Conservation (phyloP, 2,113 vertebrate genomes). For the Chaetorhynchus papuensis region DNA sequence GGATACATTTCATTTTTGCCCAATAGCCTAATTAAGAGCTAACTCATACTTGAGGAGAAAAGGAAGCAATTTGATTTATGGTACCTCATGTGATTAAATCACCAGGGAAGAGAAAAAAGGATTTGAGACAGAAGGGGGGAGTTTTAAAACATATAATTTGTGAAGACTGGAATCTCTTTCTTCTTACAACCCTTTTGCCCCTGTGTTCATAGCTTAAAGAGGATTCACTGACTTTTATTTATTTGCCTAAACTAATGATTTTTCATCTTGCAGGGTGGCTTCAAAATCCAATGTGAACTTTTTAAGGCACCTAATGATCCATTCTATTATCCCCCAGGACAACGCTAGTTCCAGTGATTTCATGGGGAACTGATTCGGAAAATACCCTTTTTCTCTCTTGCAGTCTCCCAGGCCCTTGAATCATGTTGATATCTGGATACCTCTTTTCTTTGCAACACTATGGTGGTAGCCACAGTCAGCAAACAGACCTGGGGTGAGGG, state of each 20-base stretch:
- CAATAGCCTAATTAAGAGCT: constrained; percentile 39
- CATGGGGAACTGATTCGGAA: constrained; percentile 54
- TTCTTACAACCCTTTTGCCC: not conserved
- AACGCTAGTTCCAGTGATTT: constrained; percentile 54
- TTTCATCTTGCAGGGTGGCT: constrained; percentile 35
- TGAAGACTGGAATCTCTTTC: not conserved
- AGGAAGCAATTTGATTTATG: constrained; percentile 33
- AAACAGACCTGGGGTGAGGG: not conserved
- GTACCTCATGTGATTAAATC: constrained; percentile 62
- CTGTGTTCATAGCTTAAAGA: constrained; percentile 21
- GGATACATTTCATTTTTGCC: constrained; percentile 22
- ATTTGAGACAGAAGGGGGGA: not conserved
- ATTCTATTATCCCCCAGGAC: constrained; percentile 47
- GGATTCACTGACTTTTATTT: constrained; percentile 30
- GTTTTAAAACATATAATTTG: not conserved
- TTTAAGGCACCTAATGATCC: constrained; percentile 62
- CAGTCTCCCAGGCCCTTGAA: constrained; percentile 7
- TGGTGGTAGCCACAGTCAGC: not conserved
- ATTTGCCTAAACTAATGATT: constrained; percentile 45
- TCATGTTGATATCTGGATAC: not conserved
- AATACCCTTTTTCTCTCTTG: constrained; percentile 45
- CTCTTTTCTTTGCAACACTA: constrained; percentile 15
- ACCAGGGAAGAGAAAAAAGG: constrained; percentile 23
- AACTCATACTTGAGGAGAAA: constrained; percentile 39
- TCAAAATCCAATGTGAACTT: constrained; percentile 58